Percentiles rank a stretch among this genome's conserved stretches.
Conservation (phyloP, 2,888 invertebrate species). For the Gastracanthus pulcherrimus region DNA sequence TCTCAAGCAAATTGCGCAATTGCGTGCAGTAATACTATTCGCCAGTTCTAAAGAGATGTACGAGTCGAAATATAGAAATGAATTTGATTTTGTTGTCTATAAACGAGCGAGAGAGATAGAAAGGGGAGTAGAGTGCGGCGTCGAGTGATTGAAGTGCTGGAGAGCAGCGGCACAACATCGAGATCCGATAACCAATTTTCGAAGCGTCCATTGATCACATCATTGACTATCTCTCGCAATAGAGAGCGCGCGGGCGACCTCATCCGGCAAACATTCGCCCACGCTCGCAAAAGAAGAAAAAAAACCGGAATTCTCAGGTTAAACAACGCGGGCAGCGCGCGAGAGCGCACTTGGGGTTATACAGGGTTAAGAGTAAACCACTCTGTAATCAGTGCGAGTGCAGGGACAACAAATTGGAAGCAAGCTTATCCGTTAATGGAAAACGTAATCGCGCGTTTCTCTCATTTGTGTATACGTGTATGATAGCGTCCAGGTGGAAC, state of each 20-base stretch:
- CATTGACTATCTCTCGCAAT: background rate
- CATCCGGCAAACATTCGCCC: background rate
- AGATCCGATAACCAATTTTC: conserved; percentile 10
- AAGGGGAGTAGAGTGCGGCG: background rate
- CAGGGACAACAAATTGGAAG: conserved; percentile 43
- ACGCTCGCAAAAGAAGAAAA: background rate
- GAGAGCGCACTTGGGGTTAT: background rate
- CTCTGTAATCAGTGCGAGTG: conserved; percentile 52
- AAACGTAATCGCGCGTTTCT: conserved; percentile 47
- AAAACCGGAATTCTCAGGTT: conserved; percentile 6
- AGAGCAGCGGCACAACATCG: too few species aligned
- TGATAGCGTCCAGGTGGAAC: too few species aligned
- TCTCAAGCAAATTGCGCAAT: background rate
- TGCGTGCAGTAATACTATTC: background rate
- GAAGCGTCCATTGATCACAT: conserved; percentile 2
- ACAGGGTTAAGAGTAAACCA: conserved; percentile 7
- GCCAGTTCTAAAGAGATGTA: background rate
- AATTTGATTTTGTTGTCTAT: background rate
- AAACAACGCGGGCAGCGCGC: too few species aligned
- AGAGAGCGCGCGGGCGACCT: background rate
- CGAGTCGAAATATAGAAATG: background rate
- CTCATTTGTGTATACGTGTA: too few species aligned
- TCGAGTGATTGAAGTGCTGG: background rate
- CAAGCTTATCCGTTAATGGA: conserved; percentile 57
- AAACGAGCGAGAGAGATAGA: background rate